A percentile compares a stretch with the other conserved stretches of the same genome.
phyloP scores from a whole-genome alignment of 2,888 invertebrate species.

The Drosophila villosipedis region DNA sequence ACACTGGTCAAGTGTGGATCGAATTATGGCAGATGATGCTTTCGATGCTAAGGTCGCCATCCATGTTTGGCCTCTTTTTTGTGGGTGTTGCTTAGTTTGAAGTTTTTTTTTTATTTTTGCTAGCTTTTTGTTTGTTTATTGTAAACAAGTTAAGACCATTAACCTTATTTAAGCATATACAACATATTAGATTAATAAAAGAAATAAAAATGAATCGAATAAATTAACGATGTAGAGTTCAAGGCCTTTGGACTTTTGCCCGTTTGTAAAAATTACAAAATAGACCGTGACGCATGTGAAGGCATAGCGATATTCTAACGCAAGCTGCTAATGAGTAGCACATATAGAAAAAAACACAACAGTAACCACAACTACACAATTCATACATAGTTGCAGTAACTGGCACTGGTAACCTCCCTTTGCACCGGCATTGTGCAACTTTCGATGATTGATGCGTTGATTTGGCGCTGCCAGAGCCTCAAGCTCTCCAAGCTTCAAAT shows the following conservation, averaged over 20 bases:
- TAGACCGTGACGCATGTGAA: constrained; percentile 19
- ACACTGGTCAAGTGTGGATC: constrained; percentile 54
- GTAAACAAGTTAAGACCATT: constrained; percentile 65
- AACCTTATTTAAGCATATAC: constrained; percentile 66
- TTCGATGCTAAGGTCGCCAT: constrained; percentile 43
- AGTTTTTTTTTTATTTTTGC: constrained; percentile 31
- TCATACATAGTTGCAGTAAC: constrained; percentile 38
- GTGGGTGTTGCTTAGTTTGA: constrained; percentile 65
- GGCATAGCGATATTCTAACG: constrained; percentile 41
- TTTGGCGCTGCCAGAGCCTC: constrained; percentile 63
- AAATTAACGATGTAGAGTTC: constrained; percentile 56
- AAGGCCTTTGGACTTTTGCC: constrained; percentile 57
- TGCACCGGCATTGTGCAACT: constrained; percentile 60
- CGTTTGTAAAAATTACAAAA: constrained; percentile 48
- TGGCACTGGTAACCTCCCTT: constrained; percentile 28
- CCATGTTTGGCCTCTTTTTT: constrained; percentile 58
- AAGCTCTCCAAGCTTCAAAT: constrained; percentile 58
- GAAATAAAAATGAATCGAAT: not conserved
- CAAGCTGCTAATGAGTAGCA: constrained; percentile 41
- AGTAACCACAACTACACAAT: constrained; percentile 3
- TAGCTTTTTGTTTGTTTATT: constrained; percentile 57
- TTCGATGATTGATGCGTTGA: constrained; percentile 73
- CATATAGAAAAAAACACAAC: not conserved
- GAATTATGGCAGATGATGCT: constrained; percentile 62
- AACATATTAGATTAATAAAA: constrained; percentile 43